Evolutionary conservation across 2,797 vertebrate genomes (phyloP).

Genomic region (Epinephelus coioides): DNA sequence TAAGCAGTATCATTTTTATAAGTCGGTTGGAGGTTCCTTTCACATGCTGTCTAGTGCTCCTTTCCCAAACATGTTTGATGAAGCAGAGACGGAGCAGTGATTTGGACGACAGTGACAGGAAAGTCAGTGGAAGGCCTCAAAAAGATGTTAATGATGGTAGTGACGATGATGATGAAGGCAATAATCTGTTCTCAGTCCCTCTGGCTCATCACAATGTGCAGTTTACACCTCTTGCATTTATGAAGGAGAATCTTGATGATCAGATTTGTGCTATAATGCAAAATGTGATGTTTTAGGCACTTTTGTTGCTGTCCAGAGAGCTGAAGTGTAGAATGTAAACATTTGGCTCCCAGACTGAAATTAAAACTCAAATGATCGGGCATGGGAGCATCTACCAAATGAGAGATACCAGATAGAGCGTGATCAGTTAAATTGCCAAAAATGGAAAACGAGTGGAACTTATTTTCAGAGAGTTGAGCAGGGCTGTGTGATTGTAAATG

Average conservation of each 20-base stretch:
- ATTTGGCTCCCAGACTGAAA: conserved; percentile 18
- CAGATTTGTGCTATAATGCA: neutral
- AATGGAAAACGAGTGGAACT: conserved; percentile 38
- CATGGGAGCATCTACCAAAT: conserved; percentile 61
- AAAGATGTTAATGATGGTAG: neutral
- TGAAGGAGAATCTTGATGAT: neutral
- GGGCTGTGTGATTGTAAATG: conserved; percentile 77
- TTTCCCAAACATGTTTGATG: conserved; percentile 28
- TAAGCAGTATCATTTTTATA: conserved; percentile 11
- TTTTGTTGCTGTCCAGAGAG: conserved; percentile 1
- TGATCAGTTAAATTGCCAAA: conserved; percentile 50
- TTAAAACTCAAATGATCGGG: conserved; percentile 12
- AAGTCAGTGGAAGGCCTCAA: conserved; percentile 29
- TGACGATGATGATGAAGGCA: neutral
- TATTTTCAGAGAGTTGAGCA: conserved; percentile 43
- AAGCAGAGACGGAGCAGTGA: neutral
- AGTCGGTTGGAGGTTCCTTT: conserved; percentile 23
- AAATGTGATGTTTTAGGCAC: neutral
- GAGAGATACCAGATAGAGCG: conserved; percentile 33
- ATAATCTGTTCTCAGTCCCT: conserved; percentile 13
- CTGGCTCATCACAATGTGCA: neutral
- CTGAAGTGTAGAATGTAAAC: conserved; percentile 44
- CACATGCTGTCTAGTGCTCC: conserved; percentile 35
- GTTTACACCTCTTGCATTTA: neutral
- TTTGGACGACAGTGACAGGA: neutral